Conservation (phyloP, 2,888 invertebrate genomes). For the Pelosia muscerda region DNA sequence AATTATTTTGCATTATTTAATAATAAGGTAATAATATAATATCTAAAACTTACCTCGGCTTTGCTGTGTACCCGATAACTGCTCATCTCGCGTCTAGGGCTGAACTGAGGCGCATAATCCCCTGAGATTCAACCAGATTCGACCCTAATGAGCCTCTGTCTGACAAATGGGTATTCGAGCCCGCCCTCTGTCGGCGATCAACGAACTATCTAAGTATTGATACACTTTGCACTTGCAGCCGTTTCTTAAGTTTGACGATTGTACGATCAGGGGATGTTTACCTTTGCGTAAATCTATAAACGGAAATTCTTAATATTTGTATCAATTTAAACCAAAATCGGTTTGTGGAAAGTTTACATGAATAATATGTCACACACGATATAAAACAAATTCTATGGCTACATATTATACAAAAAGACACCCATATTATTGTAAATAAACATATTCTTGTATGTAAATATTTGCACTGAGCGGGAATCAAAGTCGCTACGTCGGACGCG, state of each 20-base stretch:
- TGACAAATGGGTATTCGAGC: conserved; percentile 77
- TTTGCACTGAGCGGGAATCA: no score
- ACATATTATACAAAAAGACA: no score
- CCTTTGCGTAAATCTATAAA: neutral
- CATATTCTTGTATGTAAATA: no score
- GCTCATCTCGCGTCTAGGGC: conserved; percentile 53
- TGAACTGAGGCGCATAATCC: conserved; percentile 74
- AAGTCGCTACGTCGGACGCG: no score
- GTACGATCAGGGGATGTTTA: neutral
- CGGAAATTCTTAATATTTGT: neutral
- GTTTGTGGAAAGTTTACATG: neutral
- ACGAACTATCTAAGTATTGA: conserved; percentile 68
- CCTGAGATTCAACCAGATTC: conserved; percentile 75
- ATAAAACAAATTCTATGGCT: no score
- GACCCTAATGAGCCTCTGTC: conserved; percentile 79
- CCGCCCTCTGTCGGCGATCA: conserved; percentile 82
- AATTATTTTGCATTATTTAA: neutral
- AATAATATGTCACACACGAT: no score
- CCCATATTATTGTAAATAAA: no score
- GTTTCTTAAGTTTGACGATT: conserved; percentile 30
- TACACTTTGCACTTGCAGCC: conserved; percentile 54
- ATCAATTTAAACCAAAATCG: neutral
- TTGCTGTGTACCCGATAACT: conserved; percentile 35
- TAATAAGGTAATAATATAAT: neutral
- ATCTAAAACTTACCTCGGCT: neutral